Percentiles rank a stretch among this genome's conserved stretches.
These are phyloP conservation scores for Pinna nobilis DNA, from an alignment of 1,140 invertebrate species.

Conservation along the genomic window DNA sequence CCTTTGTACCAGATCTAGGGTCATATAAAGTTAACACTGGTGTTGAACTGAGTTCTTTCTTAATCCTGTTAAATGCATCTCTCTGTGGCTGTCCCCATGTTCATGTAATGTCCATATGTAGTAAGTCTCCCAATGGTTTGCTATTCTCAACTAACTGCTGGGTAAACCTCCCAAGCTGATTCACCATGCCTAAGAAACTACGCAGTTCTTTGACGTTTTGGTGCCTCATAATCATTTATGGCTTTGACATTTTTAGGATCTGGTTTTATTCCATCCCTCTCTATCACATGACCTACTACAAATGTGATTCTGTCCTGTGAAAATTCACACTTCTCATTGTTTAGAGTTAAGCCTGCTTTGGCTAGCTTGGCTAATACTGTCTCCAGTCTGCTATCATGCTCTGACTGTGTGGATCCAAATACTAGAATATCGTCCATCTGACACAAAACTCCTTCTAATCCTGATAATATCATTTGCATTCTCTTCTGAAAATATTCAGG, in stretches of 20 bases:
- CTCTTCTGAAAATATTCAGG: slow-evolving; percentile 36
- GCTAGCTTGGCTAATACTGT: slow-evolving; percentile 1
- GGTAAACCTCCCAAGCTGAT: slow-evolving; percentile 65
- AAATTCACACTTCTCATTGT: slow-evolving; percentile 23
- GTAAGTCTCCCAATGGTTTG: slow-evolving; percentile 43
- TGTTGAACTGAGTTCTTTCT: slow-evolving; percentile 17
- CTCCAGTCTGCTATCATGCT: slow-evolving; percentile 34
- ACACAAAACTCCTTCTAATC: slow-evolving; percentile 13
- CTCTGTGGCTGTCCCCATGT: slow-evolving; percentile 4
- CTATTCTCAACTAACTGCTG: slow-evolving; percentile 67
- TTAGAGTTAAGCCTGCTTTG: not conserved
- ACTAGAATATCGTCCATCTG: slow-evolving; percentile 32
- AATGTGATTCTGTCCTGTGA: not conserved
- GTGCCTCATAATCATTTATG: slow-evolving; percentile 14
- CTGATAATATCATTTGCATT: slow-evolving; percentile 25
- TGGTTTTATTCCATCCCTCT: slow-evolving; percentile 21
- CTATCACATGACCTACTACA: slow-evolving; percentile 29
- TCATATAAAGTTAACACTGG: slow-evolving; percentile 6
- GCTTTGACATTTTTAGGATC: slow-evolving; percentile 36
- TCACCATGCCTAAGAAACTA: slow-evolving; percentile 64
- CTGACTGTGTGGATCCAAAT: not conserved
- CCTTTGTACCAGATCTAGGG: not conserved
- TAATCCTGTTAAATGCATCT: slow-evolving; percentile 9
- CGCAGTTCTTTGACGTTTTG: slow-evolving; percentile 19
- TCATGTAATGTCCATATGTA: slow-evolving; percentile 24